Base-by-base conservation (phyloP, 2,888 invertebrate genomes). In the Dromius quadrimaculatus region DNA sequence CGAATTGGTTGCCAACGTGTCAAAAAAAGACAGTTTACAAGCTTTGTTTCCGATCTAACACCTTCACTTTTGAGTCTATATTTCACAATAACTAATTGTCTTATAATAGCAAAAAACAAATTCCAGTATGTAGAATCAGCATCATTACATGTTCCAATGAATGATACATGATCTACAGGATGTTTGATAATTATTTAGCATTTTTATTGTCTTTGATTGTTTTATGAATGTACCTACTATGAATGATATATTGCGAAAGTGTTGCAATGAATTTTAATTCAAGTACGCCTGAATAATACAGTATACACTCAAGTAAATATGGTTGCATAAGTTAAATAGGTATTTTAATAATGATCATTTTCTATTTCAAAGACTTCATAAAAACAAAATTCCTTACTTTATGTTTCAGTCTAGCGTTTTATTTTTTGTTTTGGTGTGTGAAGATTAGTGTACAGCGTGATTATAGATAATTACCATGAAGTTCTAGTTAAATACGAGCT, bases 81-180 rank as follows among this genome's bases (percentile, higher is more conserved):
- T 57, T 36, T 22, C 34, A 50, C 17, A 57, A 57, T 57, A 57
- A 57, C 34, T 65, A 36, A 65, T 65, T 65, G 57, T 65, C 34
- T 38, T 13, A 36, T 13, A 15, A 43, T 22, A 63, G 63, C 45
- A 63, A 64, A 8, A 19, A 22, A 47, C 15, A 28, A 36, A 65
- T 65, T 47, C 34, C 57, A 57, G 28, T 36, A 50, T 38, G 65
- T 17, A 28, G 50, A 54, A 54, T 66, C 66, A 66, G 47, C 36
- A 11, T 22, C 8, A 22, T 13, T 38, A 61, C 61, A 61, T 23
- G 50, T n/a, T 23, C 15, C 15, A 54, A 54, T 54, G 50, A 54
- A 13, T 54, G 50, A 54, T 54, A 54, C 13, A 54, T 28, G 17
- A 54, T 54, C 28, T 54, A 28, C 28, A 54, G 50, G 50, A 54